phyloP scores from a whole-genome alignment of 2,113 vertebrate species.

The Hippolais icterina region DNA sequence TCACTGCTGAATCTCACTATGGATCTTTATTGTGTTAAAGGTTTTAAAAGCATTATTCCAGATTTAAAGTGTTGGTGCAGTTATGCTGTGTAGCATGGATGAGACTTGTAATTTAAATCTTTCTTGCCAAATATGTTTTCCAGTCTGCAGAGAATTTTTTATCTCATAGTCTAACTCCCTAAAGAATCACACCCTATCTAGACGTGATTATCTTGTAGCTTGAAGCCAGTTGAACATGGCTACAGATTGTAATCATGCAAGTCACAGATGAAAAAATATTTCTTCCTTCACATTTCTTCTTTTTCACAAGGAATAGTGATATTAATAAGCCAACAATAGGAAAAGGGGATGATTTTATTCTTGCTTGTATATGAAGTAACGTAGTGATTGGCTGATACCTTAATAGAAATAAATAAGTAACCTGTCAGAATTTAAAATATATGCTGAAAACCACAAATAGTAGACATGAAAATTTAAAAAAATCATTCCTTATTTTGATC shows the following conservation, averaged over 20 bases:
- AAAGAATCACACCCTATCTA: constrained; percentile 19
- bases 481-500: neutral
- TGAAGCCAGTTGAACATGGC: constrained; percentile 3
- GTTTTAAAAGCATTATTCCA: neutral
- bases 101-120: constrained; percentile 27
- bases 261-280: neutral
- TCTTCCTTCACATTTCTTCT: neutral
- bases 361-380: neutral
- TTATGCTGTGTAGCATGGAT: neutral
- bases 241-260: neutral
- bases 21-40: neutral
- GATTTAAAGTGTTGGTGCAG: neutral
- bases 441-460: neutral
- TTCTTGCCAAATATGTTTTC: constrained; percentile 42
- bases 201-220: constrained; percentile 36
- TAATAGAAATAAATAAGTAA: constrained; percentile 1
- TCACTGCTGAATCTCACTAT: neutral
- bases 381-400: neutral
- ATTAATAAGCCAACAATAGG: constrained; percentile 14
- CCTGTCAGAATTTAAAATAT: constrained; percentile 11
- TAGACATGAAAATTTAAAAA: constrained; percentile 31
- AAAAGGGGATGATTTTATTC: constrained; percentile 19
- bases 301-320: constrained; percentile 21
- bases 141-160: constrained; percentile 2
- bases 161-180: constrained; percentile 21